Evolutionary conservation across 2,797 vertebrate genomes (phyloP).

Genomic region (Lepilemur ruficaudatus): DNA sequence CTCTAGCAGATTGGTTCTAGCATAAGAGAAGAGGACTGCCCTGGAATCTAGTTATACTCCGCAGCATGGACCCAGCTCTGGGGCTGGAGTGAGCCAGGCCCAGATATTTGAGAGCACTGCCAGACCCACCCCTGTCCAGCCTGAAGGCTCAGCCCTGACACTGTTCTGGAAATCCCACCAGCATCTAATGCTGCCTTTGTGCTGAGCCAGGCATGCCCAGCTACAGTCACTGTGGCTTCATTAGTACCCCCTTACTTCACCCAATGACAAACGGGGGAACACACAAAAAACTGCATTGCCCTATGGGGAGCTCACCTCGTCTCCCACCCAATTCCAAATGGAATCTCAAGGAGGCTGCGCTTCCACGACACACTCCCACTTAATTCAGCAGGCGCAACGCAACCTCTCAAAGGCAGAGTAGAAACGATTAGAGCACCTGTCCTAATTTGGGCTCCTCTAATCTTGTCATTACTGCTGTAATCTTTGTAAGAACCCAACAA

Average conservation of each 20-base stretch:
- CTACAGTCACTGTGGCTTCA: fast-evolving
- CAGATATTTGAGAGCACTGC: not conserved
- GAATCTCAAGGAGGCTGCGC: not conserved
- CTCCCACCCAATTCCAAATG: not conserved
- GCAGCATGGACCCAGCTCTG: not conserved
- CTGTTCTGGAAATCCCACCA: not conserved
- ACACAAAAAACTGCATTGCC: not conserved
- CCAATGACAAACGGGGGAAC: not conserved
- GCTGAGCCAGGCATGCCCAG: not conserved
- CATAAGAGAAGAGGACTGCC: not conserved
- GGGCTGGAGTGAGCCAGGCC: not conserved
- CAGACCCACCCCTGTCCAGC: not conserved
- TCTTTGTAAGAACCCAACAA: not conserved
- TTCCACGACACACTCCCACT: not conserved
- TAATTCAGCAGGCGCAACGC: not conserved
- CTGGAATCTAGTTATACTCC: not conserved
- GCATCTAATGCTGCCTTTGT: not conserved
- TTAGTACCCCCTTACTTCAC: not conserved
- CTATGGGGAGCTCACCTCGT: fast-evolving
- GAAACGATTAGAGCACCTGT: no score
- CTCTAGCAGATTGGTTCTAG: not conserved
- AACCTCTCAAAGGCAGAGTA: not conserved
- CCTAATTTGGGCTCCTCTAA: not conserved
- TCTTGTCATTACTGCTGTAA: not conserved
- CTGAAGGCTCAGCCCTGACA: not conserved